Percentiles rank a stretch among this genome's conserved stretches.
Conservation (phyloP, 2,113 vertebrate species). For the Parotia lawesii region DNA sequence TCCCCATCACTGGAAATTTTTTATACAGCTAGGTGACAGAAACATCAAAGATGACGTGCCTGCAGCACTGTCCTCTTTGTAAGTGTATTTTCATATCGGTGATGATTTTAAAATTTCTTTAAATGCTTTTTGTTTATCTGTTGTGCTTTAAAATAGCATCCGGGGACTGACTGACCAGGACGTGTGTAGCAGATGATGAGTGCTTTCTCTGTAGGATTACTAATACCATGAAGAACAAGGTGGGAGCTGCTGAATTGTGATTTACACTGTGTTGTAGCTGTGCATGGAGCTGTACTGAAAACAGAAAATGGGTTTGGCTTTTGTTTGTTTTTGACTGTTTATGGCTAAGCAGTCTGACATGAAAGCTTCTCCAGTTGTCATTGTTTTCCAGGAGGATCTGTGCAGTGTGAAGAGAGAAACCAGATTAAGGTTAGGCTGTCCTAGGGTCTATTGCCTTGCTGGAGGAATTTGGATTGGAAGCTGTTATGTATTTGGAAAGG, state of each 20-base stretch:
- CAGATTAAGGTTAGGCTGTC: background rate
- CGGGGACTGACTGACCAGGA: background rate
- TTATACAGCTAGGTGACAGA: background rate
- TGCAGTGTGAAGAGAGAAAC: background rate
- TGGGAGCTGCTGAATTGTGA: background rate
- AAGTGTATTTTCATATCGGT: background rate
- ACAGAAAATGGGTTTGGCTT: background rate
- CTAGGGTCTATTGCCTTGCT: background rate
- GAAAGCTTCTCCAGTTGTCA: background rate
- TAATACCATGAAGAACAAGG: background rate
- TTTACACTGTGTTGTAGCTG: background rate
- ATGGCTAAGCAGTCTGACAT: background rate
- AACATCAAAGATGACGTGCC: rapidly evolving
- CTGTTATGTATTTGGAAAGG: background rate
- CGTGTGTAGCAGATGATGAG: background rate
- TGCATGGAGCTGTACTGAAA: background rate
- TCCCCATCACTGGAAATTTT: background rate
- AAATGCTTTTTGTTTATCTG: background rate
- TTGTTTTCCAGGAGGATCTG: background rate
- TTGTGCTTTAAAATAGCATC: background rate
- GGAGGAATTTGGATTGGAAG: background rate
- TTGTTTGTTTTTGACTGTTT: background rate
- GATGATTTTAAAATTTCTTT: background rate
- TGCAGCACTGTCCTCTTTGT: background rate
- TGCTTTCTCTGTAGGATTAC: background rate